phyloP scores from a whole-genome alignment of 2,888 invertebrate genomes.

The Caenorhabditis sp. region DNA sequence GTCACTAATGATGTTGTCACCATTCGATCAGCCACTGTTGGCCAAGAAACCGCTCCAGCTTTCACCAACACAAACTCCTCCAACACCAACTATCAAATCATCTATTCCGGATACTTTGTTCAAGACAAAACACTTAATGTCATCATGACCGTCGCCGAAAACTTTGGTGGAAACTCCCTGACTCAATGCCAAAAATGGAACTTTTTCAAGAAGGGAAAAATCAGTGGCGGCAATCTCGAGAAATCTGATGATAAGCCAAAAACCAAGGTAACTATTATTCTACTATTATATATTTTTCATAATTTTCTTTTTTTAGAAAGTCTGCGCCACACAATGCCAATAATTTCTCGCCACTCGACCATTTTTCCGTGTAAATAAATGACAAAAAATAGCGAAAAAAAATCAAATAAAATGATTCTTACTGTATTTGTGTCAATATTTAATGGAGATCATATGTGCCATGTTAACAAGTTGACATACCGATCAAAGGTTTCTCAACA shows the following conservation, averaged over 20 bases:
- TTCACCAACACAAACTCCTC: constrained; percentile 12
- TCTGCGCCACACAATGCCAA: constrained; percentile 33
- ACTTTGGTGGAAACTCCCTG: constrained; percentile 24
- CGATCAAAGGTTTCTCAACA: no score
- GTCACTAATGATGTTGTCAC: constrained; percentile 30
- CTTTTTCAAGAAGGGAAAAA: constrained; percentile 30
- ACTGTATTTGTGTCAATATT: neutral
- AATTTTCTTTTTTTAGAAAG: constrained; percentile 19
- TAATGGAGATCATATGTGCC: neutral
- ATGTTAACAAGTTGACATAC: neutral
- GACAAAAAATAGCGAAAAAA: neutral
- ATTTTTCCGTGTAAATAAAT: neutral
- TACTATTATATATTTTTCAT: neutral
- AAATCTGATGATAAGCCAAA: constrained; percentile 23
- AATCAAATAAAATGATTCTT: neutral
- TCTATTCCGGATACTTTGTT: constrained; percentile 19
- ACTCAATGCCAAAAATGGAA: constrained; percentile 34
- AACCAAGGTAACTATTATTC: constrained; percentile 9
- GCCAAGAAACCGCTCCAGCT: constrained; percentile 25
- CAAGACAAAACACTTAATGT: constrained; percentile 26
- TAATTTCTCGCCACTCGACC: constrained; percentile 1
- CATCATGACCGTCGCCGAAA: constrained; percentile 13
- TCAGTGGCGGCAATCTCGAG: constrained; percentile 16
- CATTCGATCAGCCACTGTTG: constrained; percentile 21
- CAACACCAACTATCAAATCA: neutral